Evolutionary conservation across 2,797 vertebrate species (phyloP).

Genomic region (Staurois parvus): DNA sequence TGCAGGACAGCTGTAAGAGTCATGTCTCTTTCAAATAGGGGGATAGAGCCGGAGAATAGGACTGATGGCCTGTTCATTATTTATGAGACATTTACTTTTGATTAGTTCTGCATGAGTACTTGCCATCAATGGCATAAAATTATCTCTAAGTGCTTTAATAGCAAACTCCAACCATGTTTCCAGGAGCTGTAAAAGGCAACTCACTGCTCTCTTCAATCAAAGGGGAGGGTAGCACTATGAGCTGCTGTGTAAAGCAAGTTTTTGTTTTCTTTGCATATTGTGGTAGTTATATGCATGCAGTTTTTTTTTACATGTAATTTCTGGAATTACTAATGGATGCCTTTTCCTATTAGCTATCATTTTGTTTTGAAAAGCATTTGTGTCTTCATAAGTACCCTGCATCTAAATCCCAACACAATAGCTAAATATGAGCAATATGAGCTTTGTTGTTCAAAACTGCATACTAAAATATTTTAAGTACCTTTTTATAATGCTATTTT

Average conservation of each 20-base stretch:
- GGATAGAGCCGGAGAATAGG: neutral
- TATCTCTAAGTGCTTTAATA: conserved; percentile 28
- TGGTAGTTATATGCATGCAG: neutral
- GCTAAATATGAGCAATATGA: no score
- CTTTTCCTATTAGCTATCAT: neutral
- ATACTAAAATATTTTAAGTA: neutral
- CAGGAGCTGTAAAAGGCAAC: conserved; percentile 30
- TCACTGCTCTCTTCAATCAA: conserved; percentile 51
- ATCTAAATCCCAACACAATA: neutral
- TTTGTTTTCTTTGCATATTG: neutral
- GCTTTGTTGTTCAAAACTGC: neutral
- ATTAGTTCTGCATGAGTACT: conserved; percentile 27
- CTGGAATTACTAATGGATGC: neutral
- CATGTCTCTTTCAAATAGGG: conserved; percentile 31
- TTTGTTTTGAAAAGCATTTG: neutral
- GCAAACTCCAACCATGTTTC: conserved; percentile 39
- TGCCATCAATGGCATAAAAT: conserved; percentile 2
- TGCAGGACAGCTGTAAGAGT: conserved; percentile 24
- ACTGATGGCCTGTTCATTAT: conserved; percentile 34
- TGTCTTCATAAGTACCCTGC: neutral
- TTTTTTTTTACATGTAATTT: neutral
- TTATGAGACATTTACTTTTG: conserved; percentile 18
- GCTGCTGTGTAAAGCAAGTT: neutral
- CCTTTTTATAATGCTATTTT: neutral
- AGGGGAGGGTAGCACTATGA: neutral